Evolutionary conservation across 1,140 invertebrate genomes (phyloP), one percentile per base, ranked within the genome.

Genomic region (Myzus persicae): DNA sequence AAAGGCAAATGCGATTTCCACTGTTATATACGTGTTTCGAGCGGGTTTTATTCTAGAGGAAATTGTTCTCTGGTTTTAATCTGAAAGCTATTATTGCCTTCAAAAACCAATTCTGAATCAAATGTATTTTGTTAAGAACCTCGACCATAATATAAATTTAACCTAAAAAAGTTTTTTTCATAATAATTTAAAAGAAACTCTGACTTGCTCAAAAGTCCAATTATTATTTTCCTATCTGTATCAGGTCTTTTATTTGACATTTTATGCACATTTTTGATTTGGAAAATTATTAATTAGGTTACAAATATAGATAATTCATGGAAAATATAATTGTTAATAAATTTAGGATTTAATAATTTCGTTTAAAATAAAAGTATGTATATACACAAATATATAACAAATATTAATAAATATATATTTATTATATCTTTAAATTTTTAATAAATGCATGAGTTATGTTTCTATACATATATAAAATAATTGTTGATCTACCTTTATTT

Each of bases 11-110:
- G 14, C 59, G 36, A 82, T 82, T 82, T 5, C 36, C 20, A 9
- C 18, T 82, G 76, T 24, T 38, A 36, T 82, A 9, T 36, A 22
- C 36, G 36, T 38, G 11, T 51, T 18, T 82, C 22, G 20, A 82
- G 20, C 20, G 3, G 36, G 20, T 82, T 38, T 38, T 22, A 82
- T 22, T 82, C 36, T 38, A 24, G 36, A 82, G 36, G 20, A 82
- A 82, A 82, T 76, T n/a, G n/a, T 36, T n/a, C 31, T 76, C 59
- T 76, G n/a, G n/a, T n/a, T 76, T 76, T 76, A 76, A 76, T 76
- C 59, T 5, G 14, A 76, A 76, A 76, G 59, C 31, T 76, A n/a
- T 76, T 76, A 76, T 76, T 76, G 31, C 59, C n/a, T 76, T n/a
- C 59, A 76, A 76, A 76, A 76, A 76, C n/a, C 4, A 76, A 76